Evolutionary conservation across 2,797 vertebrate genomes (phyloP).

Genomic region (Malacoctenus gilli): DNA sequence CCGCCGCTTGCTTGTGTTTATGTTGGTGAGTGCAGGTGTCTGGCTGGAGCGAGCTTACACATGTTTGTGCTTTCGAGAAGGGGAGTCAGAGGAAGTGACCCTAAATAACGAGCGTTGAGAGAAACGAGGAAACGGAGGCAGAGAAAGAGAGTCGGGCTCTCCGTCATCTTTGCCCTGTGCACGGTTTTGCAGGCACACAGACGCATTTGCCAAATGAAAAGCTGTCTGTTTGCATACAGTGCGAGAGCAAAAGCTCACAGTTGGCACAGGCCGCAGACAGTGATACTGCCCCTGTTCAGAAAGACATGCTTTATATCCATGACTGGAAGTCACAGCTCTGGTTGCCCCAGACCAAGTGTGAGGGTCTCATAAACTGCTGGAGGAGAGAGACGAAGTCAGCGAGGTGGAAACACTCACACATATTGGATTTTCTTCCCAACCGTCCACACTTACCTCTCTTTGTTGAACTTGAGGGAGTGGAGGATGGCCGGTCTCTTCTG

Average conservation of each 20-base stretch:
- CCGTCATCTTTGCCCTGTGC: constrained; percentile 41
- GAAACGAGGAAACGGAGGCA: constrained; percentile 29
- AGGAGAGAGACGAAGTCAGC: background rate
- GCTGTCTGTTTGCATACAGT: constrained; percentile 56
- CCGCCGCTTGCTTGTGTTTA: constrained; percentile 1
- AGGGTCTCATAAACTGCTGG: constrained; percentile 15
- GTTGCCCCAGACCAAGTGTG: constrained; percentile 42
- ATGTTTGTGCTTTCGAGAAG: constrained; percentile 41
- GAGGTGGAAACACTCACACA: background rate
- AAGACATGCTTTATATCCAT: constrained; percentile 13
- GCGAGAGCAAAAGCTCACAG: constrained; percentile 41
- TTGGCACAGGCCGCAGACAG: constrained; percentile 51
- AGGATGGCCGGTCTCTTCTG: constrained; percentile 98
- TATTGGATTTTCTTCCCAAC: background rate
- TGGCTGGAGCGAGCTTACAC: constrained; percentile 33
- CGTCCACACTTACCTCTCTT: constrained; percentile 87
- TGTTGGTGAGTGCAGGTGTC: constrained; percentile 17
- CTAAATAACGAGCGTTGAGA: constrained; percentile 55
- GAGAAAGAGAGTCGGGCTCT: constrained; percentile 13
- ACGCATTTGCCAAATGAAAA: constrained; percentile 50
- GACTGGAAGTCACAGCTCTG: constrained; percentile 22
- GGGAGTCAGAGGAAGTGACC: constrained; percentile 51
- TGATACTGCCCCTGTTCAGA: constrained; percentile 35
- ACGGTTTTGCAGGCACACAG: constrained; percentile 31
- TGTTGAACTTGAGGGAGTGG: constrained; percentile 97